phyloP scores from a whole-genome alignment of 2,113 vertebrate genomes.

The Pachypanchax playfairii region DNA sequence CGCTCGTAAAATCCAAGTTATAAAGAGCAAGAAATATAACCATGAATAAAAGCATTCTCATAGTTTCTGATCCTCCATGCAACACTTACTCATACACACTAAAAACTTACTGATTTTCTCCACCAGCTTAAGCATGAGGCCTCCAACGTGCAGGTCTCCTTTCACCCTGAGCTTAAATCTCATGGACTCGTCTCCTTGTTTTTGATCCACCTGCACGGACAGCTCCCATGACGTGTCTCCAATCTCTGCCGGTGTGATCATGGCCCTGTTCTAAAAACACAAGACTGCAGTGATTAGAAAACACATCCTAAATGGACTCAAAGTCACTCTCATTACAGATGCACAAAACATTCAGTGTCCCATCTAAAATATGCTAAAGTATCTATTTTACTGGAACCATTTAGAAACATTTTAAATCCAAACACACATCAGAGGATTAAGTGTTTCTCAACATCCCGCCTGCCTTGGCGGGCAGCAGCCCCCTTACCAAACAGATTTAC shows the following conservation, averaged over 20 bases:
- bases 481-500: not conserved
- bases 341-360: no score
- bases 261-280: slow-evolving; percentile 54
- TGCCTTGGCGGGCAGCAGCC: slow-evolving; percentile 18
- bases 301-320: no score
- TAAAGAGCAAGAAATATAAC: not conserved
- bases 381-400: slow-evolving; percentile 5
- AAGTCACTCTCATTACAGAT: no score
- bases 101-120: slow-evolving; percentile 90
- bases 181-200: slow-evolving; percentile 70
- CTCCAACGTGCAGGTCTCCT: slow-evolving; percentile 92
- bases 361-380: not conserved
- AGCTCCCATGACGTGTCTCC: slow-evolving; percentile 91
- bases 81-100: not conserved
- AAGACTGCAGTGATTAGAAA: not conserved
- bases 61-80: no score
- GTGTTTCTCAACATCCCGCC: slow-evolving; percentile 51
- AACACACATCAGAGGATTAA: slow-evolving; percentile 24
- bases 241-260: slow-evolving; percentile 81
- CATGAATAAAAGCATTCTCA: no score
- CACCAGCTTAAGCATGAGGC: slow-evolving; percentile 95
- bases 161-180: slow-evolving; percentile 81
- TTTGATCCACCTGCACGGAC: slow-evolving; percentile 84
- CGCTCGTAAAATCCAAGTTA: not conserved
- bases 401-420: slow-evolving; percentile 30